Evolutionary conservation across 35 echinoderm and acorn worm species (phyloP), one percentile per base, ranked within the genome.

Genomic region (Anneissia japonica): DNA sequence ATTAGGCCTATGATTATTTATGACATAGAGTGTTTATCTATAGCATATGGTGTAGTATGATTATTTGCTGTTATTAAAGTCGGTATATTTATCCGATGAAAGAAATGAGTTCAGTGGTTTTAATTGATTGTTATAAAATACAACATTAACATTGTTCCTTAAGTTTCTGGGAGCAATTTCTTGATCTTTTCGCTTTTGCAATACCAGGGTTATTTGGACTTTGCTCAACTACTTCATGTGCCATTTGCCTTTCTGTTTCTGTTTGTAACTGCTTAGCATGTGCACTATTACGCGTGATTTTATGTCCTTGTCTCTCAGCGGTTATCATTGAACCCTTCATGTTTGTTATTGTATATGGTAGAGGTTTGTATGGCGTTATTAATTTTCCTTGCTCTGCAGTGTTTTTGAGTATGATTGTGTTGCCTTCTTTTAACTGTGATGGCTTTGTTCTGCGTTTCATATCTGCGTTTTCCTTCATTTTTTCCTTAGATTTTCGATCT

Each of bases 271-370:
- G 36, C 45, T 90, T 85, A 19, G 86, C 84, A 51, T 77, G 76
- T 74, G 89, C 76, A 21, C 82, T 86, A 46, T 90, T 90, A 2
- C 89, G 83, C 31, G 89, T 90, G 1, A 90, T 86, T 17, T 33
- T 87, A 32, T 87, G 90, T 35, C 78, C 77, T 30, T 87, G 29
- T 39, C 77, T 31, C 31, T 73, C 36, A 17, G 90, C 90, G 1
- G 90, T 91, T 23, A 91, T 51, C 90, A 91, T 91, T 2, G 75
- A 74, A 10, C 90, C 84, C 43, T 91, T 91, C 30, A 14, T 77
- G 4, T 26, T 34, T 34, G 72, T 91, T 17, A 91, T 84, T 33
- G 29, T 39, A 36, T 91, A 91, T 29, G 84, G 84, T n/a, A 87
- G 74, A 6, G 38, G 36, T 29, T 87, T 86, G n/a, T 86, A 91